These are phyloP conservation scores for Chaenocephalus aceratus DNA, from an alignment of 2,113 vertebrate species.

Conservation along the genomic window DNA sequence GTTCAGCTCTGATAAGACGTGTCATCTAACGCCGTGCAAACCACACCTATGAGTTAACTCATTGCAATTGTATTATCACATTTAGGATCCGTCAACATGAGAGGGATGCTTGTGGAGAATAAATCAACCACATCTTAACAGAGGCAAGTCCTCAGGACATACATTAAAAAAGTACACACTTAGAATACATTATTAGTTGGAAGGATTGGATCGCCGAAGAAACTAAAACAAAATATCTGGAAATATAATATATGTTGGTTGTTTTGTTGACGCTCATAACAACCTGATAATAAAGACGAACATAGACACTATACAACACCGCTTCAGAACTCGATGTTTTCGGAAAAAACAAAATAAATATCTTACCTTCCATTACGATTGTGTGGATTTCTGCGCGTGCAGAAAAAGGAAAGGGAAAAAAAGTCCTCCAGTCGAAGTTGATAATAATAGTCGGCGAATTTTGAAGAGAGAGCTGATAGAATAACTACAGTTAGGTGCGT, in stretches of 20 bases:
- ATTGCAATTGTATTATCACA: conserved; percentile 1
- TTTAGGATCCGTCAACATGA: background rate
- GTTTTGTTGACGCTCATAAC: background rate
- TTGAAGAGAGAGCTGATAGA: conserved; percentile 37
- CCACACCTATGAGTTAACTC: conserved; percentile 5
- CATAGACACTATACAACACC: background rate
- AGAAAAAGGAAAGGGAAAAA: background rate
- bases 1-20: background rate
- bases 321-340: conserved; percentile 22
- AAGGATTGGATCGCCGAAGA: background rate
- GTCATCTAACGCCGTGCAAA: background rate
- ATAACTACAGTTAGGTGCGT: conserved; percentile 55
- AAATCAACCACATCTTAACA: conserved; percentile 31
- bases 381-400: conserved; percentile 7
- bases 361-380: conserved; percentile 68
- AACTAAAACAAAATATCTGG: background rate
- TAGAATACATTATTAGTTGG: conserved; percentile 13
- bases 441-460: conserved; percentile 50
- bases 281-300: conserved; percentile 8
- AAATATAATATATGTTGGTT: background rate
- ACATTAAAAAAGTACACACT: conserved; percentile 7
- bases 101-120: background rate
- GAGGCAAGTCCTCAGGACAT: background rate
- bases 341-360: background rate
- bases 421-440: conserved; percentile 27